These are phyloP conservation scores for Limnephilus lunatus DNA, from an alignment of 2,888 invertebrate genomes.

Conservation along the genomic window DNA sequence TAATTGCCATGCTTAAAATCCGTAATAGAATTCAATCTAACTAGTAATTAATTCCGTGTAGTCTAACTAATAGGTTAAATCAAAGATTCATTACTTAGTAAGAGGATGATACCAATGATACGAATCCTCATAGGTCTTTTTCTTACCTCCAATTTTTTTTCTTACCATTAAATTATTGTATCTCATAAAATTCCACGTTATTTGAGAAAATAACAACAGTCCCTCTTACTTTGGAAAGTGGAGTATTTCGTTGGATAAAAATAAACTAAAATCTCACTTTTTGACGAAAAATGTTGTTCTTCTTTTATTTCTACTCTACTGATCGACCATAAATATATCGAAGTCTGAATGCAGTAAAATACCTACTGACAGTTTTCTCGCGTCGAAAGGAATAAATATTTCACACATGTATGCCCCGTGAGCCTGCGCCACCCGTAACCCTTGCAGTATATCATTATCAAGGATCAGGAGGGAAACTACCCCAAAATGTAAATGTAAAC, in stretches of 20 bases:
- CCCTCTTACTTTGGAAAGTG: too few species aligned
- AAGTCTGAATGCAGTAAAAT: background rate
- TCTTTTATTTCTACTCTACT: background rate
- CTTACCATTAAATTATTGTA: too few species aligned
- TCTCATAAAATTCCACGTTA: too few species aligned
- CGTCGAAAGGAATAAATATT: background rate
- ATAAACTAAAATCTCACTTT: background rate
- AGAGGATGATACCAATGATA: too few species aligned
- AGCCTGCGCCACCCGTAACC: conserved; percentile 5
- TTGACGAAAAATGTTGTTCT: background rate
- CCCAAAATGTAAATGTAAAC: conserved; percentile 40
- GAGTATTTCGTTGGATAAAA: background rate
- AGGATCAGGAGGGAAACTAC: conserved; percentile 21
- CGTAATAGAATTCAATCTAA: too few species aligned
- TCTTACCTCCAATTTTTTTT: too few species aligned
- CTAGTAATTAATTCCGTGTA: too few species aligned
- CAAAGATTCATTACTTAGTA: too few species aligned
- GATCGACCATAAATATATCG: background rate
- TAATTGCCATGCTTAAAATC: too few species aligned
- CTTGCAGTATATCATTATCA: conserved; percentile 12
- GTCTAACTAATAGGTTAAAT: too few species aligned
- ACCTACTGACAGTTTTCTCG: background rate
- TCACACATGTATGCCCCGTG: background rate
- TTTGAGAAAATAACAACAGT: too few species aligned
- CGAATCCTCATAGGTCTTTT: too few species aligned